Evolutionary conservation across 2,797 vertebrate genomes (phyloP), one percentile per base, ranked within the genome.

Genomic region (Netta rufina): DNA sequence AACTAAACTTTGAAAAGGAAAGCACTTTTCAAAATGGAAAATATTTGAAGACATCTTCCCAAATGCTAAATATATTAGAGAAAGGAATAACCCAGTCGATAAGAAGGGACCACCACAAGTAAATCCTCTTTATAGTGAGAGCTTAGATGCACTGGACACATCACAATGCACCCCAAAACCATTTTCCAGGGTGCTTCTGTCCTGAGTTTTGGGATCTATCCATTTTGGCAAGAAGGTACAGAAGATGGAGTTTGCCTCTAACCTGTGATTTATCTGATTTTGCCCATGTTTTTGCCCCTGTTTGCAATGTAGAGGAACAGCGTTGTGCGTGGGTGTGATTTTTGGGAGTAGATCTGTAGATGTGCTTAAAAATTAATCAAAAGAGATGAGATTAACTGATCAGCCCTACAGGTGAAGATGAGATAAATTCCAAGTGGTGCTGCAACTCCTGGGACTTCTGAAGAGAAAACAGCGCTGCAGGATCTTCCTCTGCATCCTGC

Each of bases 201-300:
- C 53, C 22, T 57, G 41, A 54, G 41, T 28, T 60, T 73, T 56
- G n/a, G 39, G 21, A 57, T n/a, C 33, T 11, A 27, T 20, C 30
- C 49, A 65, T 45, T 84, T 62, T 58, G 61, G 25, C 8, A 88
- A 58, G 72, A 57, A 73, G 80, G 43, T 69, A 79, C 49, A 88
- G 96, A 96, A 96, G 89, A 96, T 90, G 89, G 88, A 53, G 88
- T 96, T 94, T 92, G 33, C 0, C 49, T 94, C 93, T 90, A 91
- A 74, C 54, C 76, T 57, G 47, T 66, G 87, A 92, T 89, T 87
- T 25, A 77, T 85, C 84, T 93, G 86, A 72, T 96, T 92, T 82
- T 83, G 74, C 91, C 87, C 81, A 80, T 54, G 67, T 81, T 96
- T 94, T 32, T 41, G 28, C 28, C 20, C 39, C 39, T 32, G 62